Conservation (phyloP, 1,140 invertebrate species). For the Teleopsis dalmanni region DNA sequence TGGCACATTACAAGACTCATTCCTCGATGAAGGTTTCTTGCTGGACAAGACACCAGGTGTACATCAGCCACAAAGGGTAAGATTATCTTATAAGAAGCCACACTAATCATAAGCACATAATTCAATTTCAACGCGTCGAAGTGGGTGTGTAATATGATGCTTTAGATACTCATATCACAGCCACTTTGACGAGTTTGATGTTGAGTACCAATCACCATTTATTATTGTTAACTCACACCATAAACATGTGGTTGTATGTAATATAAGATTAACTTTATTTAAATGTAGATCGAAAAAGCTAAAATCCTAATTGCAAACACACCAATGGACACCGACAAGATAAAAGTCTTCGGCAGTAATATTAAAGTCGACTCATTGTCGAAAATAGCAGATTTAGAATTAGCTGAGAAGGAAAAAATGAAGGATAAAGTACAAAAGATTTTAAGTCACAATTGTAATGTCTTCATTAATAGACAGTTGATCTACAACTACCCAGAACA, state of each 20-base stretch:
- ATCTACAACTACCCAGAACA: slow-evolving; percentile 99
- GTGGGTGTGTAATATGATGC: slow-evolving; percentile 40
- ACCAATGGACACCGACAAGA: slow-evolving; percentile 99
- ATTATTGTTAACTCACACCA: no score
- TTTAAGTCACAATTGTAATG: slow-evolving; percentile 90
- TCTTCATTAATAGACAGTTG: slow-evolving; percentile 98
- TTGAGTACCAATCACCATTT: slow-evolving; percentile 1
- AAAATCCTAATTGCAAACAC: slow-evolving; percentile 99
- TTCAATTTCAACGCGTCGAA: slow-evolving; percentile 31
- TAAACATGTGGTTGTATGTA: no score
- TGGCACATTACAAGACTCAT: slow-evolving; percentile 87
- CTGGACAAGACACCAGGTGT: slow-evolving; percentile 93
- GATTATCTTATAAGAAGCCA: slow-evolving; percentile 3
- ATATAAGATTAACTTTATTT: neutral
- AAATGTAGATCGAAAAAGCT: slow-evolving; percentile 81
- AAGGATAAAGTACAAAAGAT: slow-evolving; percentile 99
- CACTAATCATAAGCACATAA: neutral
- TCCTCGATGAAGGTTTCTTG: slow-evolving; percentile 96
- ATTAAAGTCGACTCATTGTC: slow-evolving; percentile 96
- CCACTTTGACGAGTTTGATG: slow-evolving; percentile 45
- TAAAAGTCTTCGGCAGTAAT: slow-evolving; percentile 98
- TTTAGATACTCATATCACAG: slow-evolving; percentile 36
- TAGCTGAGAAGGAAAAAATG: slow-evolving; percentile 99
- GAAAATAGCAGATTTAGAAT: slow-evolving; percentile 95
- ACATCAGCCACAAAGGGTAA: slow-evolving; percentile 70